Base-by-base conservation (phyloP, 92 coral and sea anemone species). In the Diadumene lineata region DNA sequence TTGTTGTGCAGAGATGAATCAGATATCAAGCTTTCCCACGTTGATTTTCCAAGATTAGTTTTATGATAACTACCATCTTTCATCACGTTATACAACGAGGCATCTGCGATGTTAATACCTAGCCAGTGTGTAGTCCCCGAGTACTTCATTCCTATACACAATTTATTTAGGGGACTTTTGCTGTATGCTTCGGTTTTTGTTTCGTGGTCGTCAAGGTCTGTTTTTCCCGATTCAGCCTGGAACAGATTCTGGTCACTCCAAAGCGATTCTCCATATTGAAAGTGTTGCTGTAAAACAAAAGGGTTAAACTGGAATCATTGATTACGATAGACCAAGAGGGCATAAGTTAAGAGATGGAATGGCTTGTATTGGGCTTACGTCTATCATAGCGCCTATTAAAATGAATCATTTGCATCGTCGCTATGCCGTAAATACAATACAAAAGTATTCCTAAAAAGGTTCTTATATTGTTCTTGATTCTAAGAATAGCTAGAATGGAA, bases 61-160 rank as follows among this genome's bases (percentile, higher is more conserved):
- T n/a, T 62, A 11, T 15, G 13, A 1, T 11, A 28, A 2, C 31
- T 43, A 3, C 68, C 30, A 25, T 21, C 31, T 56, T 56, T n/a
- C 51, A 50, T 50, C 30, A 29, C 34, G 44, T 75, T 43, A 50
- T 46, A 25, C 26, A 75, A 64, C 1, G 70, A 75, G 15, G 7
- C 16, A 1, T 60, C 70, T 0, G 43, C 28, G 13, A 43, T 34
- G 30, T 26, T n/a, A 50, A 64, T 63, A 9, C 60, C 33, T 11
- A 75, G 60, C 80, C 80, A 75, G 1, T 32, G 62, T n/a, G 62
- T 75, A 16, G 32, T 18, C 71, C 80, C 80, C 22, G 8, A 48
- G 34, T 62, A 63, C 19, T 43, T 62, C 80, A 75, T 75, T 2
- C 80, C 80, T 48, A 75, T 70, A 23, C 80, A 75, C 43, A 75